phyloP scores from a whole-genome alignment of 2,797 vertebrate species.

The Allobates femoralis region DNA sequence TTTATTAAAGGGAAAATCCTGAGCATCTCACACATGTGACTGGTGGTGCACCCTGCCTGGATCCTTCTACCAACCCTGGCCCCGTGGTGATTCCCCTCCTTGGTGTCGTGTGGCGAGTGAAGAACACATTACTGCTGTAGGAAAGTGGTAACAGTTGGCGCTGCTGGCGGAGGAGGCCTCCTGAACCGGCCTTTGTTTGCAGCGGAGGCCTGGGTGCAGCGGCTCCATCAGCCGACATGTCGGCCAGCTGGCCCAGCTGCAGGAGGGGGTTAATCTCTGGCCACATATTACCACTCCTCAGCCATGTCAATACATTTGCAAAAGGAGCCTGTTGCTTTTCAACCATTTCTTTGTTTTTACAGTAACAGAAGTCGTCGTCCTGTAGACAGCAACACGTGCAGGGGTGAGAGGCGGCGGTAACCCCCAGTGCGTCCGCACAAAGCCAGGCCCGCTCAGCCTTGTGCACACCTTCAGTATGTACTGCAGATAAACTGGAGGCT shows the following conservation, averaged over 20 bases:
- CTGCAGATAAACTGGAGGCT: too few species aligned
- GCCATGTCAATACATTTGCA: slow-evolving; percentile 53
- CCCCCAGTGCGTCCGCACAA: background rate
- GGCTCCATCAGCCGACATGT: slow-evolving; percentile 29
- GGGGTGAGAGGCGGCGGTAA: background rate
- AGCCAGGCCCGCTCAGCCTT: too few species aligned
- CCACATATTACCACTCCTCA: slow-evolving; percentile 49
- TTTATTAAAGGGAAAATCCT: too few species aligned
- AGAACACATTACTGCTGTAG: background rate
- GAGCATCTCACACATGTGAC: too few species aligned
- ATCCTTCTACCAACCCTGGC: background rate
- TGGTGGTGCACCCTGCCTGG: too few species aligned
- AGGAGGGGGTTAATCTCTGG: slow-evolving; percentile 54
- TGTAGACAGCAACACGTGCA: slow-evolving; percentile 20
- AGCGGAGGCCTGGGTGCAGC: background rate
- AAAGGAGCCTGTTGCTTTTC: slow-evolving; percentile 65
- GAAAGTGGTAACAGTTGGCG: slow-evolving; percentile 43
- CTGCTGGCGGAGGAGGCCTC: background rate
- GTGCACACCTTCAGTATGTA: too few species aligned
- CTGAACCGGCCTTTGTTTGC: slow-evolving; percentile 23
- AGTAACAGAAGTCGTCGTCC: background rate
- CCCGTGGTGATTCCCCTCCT: background rate
- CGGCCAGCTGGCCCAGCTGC: slow-evolving; percentile 58
- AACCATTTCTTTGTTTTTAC: slow-evolving; percentile 32
- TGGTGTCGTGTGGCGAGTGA: background rate